Conservation (phyloP, 2,888 invertebrate genomes). For the Pristionchus arcanus region DNA sequence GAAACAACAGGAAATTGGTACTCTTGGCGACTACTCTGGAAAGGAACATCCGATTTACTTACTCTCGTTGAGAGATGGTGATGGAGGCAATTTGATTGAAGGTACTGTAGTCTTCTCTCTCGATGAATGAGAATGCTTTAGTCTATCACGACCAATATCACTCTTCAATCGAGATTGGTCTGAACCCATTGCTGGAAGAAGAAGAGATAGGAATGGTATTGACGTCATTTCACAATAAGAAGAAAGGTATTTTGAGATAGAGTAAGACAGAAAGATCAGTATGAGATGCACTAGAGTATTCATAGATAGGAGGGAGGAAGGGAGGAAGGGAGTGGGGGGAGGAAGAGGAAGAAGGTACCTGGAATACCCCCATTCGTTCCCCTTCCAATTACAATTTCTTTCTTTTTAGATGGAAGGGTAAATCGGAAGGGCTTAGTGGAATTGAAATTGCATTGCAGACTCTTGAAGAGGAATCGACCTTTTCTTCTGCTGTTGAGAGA, state of each 20-base stretch:
- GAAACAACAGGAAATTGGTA: background rate
- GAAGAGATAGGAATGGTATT: constrained; percentile 51
- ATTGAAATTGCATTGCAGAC: constrained; percentile 59
- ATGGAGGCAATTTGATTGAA: constrained; percentile 58
- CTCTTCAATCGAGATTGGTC: constrained; percentile 56
- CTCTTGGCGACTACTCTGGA: background rate
- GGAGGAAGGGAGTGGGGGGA: background rate
- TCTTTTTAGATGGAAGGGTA: background rate
- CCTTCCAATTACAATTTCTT: background rate
- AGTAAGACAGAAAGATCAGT: background rate
- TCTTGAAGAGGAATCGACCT: constrained; percentile 69
- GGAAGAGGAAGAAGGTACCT: background rate
- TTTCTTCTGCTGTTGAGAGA: constrained; percentile 75
- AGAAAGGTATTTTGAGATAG: background rate
- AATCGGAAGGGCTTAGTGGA: background rate
- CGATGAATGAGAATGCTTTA: constrained; percentile 53
- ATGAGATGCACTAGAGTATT: constrained; percentile 2
- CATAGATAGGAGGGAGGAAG: constrained; percentile 27
- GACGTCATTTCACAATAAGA: background rate
- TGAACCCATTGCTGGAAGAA: constrained; percentile 55
- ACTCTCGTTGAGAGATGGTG: constrained; percentile 57
- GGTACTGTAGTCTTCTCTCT: constrained; percentile 54
- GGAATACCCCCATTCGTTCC: background rate
- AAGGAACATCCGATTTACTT: constrained; percentile 39
- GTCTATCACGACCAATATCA: background rate